Base-by-base conservation (phyloP, 2,797 vertebrate genomes). In the Sitta carolinensis region DNA sequence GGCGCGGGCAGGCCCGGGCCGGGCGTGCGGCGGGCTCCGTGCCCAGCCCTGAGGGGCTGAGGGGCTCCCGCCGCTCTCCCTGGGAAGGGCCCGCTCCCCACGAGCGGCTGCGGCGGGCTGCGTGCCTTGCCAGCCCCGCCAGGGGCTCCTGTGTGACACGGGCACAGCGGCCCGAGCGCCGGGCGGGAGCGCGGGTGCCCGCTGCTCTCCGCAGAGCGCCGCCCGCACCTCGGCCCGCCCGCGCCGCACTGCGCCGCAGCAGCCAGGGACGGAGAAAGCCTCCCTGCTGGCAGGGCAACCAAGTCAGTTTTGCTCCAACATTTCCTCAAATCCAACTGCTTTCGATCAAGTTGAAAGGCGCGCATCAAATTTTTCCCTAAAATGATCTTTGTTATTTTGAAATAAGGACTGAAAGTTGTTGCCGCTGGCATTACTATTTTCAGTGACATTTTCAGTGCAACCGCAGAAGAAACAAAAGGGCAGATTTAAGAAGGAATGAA, bases 1-100 rank as follows among this genome's bases (percentile, higher is more conserved):
- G 5, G 67, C 16, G 36, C 4, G 51, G 29, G 52, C 13, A 18
- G 43, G 43, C 16, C 29, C 7, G 51, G 17, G 51, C 51, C 10
- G 51, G 29, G 52, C 12, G 2, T 32, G 25, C 2, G 10, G 16
- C 8, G 0, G 11, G 23, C 8, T 11, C 3, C 3, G 36, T 2
- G 2, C 43, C 45, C 8, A 29, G 17, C 6, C 8, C 0, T 7
- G 4, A 4, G 14, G 36, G 15, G 18, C 66, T 34, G 42, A 47
- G 63, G 19, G 36, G 12, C 27, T 81, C 23, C 38, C 19, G 51
- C 30, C 5, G 48, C 32, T 5, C 22, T 9, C 16, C 38, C 67
- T 11, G 38, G 21, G 21, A 54, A 42, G 29, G 21, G 25, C 16
- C 54, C 42, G 43, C 54, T 40, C 15, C 40, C 40, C 13, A 13